Percentiles rank a stretch among this genome's conserved stretches.
These are phyloP conservation scores for Drosophila simulans DNA, from an alignment of 1,140 invertebrate species.

Conservation along the genomic window DNA sequence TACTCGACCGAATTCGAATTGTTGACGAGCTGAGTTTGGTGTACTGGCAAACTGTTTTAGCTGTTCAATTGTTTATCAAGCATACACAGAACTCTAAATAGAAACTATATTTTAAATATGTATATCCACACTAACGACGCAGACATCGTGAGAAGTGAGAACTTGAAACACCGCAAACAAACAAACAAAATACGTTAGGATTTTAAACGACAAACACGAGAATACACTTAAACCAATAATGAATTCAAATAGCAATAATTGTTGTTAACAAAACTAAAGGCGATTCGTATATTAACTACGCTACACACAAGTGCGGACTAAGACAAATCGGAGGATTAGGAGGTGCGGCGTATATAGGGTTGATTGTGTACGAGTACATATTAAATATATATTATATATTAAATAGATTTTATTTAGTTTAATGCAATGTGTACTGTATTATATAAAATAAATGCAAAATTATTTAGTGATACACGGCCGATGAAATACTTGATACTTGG, in stretches of 20 bases:
- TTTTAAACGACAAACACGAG: constrained; percentile 49
- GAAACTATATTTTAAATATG: constrained; percentile 64
- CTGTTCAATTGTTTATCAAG: constrained; percentile 62
- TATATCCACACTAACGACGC: constrained; percentile 32
- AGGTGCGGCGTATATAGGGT: constrained; percentile 55
- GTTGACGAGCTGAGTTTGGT: constrained; percentile 41
- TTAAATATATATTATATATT: constrained; percentile 71
- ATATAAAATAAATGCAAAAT: constrained; percentile 82
- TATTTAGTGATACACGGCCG: constrained; percentile 71
- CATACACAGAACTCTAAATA: constrained; percentile 44
- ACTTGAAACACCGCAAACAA: constrained; percentile 68
- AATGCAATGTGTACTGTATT: constrained; percentile 81
- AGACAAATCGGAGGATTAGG: constrained; percentile 46
- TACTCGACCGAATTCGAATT: constrained; percentile 42
- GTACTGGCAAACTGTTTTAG: constrained; percentile 48
- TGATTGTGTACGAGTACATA: constrained; percentile 63
- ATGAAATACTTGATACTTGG: constrained; percentile 8
- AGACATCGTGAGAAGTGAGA: constrained; percentile 58
- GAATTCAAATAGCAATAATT: constrained; percentile 77
- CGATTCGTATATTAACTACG: constrained; percentile 47
- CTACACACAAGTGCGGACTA: constrained; percentile 41
- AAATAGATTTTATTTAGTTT: constrained; percentile 80
- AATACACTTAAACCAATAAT: constrained; percentile 69
- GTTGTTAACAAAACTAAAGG: constrained; percentile 66
- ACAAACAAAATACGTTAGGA: constrained; percentile 52